These are phyloP conservation scores for Pantala flavescens DNA, from an alignment of 1,140 invertebrate genomes.

Conservation along the genomic window DNA sequence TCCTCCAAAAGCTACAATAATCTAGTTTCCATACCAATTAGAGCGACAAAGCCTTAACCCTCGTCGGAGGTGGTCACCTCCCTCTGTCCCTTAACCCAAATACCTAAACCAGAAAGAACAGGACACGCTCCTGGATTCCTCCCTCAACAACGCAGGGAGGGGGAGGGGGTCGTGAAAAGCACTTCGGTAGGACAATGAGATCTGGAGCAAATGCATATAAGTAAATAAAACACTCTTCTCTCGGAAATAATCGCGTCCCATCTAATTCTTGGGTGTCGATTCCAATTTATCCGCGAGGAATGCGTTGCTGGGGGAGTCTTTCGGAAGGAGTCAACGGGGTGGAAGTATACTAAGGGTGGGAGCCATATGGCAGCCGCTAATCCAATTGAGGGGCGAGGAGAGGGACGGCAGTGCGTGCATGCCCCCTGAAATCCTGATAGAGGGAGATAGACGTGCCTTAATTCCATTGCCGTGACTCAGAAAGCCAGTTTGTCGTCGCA, in stretches of 20 bases:
- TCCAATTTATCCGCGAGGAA: background rate
- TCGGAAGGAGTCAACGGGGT: background rate
- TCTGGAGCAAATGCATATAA: background rate
- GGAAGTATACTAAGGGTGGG: background rate
- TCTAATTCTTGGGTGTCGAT: background rate
- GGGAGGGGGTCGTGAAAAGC: no score
- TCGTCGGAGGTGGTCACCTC: no score
- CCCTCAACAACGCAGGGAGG: no score
- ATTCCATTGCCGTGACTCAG: slow-evolving; percentile 15
- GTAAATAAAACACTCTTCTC: background rate
- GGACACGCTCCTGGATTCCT: no score
- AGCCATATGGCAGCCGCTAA: slow-evolving; percentile 3
- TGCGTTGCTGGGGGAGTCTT: no score
- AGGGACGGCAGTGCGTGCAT: background rate
- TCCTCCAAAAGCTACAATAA: no score
- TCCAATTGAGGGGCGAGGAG: background rate
- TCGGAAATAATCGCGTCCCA: background rate
- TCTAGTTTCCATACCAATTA: no score
- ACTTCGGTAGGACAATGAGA: background rate
- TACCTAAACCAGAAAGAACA: no score
- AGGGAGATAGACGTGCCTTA: slow-evolving; percentile 1
- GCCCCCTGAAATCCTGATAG: background rate
- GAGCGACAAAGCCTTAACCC: no score
- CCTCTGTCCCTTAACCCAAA: no score
- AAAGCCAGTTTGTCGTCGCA: slow-evolving; percentile 1